Conservation (phyloP, 2,113 vertebrate species). For the Sarotherodon lohbergeri region DNA sequence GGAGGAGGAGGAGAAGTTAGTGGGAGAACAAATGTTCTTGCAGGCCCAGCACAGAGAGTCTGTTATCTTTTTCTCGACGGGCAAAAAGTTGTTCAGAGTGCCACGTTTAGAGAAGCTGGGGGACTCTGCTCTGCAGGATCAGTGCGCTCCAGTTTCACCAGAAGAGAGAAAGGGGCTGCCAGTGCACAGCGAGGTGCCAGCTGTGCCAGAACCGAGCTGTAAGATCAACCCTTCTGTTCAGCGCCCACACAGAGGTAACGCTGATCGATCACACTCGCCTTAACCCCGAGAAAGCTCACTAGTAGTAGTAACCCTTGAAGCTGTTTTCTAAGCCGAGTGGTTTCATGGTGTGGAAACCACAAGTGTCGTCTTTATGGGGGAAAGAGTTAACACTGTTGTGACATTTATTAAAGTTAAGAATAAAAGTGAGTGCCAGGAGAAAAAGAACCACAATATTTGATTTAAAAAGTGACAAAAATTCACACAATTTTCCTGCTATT, state of each 20-base stretch:
- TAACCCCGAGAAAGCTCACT: background rate
- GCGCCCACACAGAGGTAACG: constrained; percentile 37
- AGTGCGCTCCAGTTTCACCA: background rate
- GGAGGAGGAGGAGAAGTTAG: background rate
- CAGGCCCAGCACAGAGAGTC: constrained; percentile 65
- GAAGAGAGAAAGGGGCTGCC: background rate
- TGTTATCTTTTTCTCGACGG: constrained; percentile 72
- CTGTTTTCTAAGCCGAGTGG: background rate
- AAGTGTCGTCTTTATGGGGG: background rate
- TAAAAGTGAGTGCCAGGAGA: background rate
- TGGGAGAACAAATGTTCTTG: constrained; percentile 39
- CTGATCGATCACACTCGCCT: background rate
- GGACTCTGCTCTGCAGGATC: background rate
- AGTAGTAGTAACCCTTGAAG: background rate
- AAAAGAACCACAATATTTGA: background rate
- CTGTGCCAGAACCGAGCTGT: background rate
- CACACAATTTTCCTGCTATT: background rate
- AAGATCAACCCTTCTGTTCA: background rate
- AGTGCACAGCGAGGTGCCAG: background rate
- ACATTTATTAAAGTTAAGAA: background rate
- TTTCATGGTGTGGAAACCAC: background rate
- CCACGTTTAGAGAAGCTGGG: constrained; percentile 7
- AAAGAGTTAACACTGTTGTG: background rate
- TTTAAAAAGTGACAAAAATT: background rate
- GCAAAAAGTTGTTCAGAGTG: constrained; percentile 52